A percentile compares a stretch with the other conserved stretches of the same genome.
Conservation (phyloP, 2,888 invertebrate genomes). For the Sthenelais limicola region DNA sequence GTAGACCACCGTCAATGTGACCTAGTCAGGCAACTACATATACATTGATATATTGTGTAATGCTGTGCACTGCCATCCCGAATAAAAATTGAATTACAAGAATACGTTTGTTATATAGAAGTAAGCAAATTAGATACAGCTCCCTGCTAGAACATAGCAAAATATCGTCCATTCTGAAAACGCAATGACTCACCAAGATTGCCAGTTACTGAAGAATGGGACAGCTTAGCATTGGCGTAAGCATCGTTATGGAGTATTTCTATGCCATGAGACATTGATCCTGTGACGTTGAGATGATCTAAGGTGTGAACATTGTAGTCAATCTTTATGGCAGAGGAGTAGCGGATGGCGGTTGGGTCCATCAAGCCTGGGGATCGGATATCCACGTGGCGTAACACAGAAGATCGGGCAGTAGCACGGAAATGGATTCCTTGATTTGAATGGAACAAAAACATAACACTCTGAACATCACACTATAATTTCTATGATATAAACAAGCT, state of each 20-base stretch:
- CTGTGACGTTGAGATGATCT: constrained; percentile 33
- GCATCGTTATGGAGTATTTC: constrained; percentile 96
- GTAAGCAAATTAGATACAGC: no score
- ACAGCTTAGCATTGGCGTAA: constrained; percentile 83
- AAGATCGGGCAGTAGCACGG: constrained; percentile 48
- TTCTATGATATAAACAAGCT: no score
- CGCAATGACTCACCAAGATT: constrained; percentile 68
- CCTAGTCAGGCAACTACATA: no score
- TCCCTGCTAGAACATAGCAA: no score
- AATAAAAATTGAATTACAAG: no score
- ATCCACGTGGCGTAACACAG: constrained; percentile 52
- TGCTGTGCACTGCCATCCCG: no score
- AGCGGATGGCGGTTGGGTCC: constrained; percentile 87
- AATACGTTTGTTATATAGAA: no score
- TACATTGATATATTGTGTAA: no score
- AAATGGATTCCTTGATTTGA: constrained; percentile 53
- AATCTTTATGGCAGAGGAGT: constrained; percentile 75
- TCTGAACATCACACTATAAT: no score
- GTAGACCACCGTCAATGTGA: no score
- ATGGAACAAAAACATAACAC: no score
- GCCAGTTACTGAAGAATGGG: constrained; percentile 77
- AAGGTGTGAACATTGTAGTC: constrained; percentile 76
- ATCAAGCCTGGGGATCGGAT: constrained; percentile 83
- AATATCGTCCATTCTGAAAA: no score
- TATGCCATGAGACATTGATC: constrained; percentile 86